A percentile compares a stretch with the other conserved stretches of the same genome.
Evolutionary conservation across 2,888 invertebrate species (phyloP).

Genomic region (Steinernema carpocapsae): DNA sequence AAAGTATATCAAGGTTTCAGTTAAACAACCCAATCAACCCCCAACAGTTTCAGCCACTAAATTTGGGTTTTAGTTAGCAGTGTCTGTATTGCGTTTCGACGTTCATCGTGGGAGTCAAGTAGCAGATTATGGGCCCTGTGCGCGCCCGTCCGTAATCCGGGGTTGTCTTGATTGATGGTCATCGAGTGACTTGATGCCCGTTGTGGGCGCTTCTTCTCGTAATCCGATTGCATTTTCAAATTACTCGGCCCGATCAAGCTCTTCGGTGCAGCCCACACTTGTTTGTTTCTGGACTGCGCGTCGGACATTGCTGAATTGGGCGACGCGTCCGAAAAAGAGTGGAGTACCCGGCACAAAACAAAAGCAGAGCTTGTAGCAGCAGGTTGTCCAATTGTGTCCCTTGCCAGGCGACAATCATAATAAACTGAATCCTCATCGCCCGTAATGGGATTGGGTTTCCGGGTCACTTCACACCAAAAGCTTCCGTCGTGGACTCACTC

Average conservation of each 20-base stretch:
- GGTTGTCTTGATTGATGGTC: conserved; percentile 34
- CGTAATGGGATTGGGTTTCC: conserved; percentile 30
- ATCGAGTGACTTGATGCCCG: conserved; percentile 21
- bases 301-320: no score
- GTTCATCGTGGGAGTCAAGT: conserved; percentile 13
- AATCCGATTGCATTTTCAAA: conserved; percentile 32
- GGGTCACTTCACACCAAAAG: conserved; percentile 30
- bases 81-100: conserved; percentile 14
- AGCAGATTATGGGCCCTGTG: conserved; percentile 34
- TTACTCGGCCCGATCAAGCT: neutral
- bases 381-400: conserved; percentile 7
- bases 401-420: conserved; percentile 3
- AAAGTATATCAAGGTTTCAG: no score
- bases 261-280: neutral
- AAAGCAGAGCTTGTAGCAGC: neutral
- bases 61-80: no score
- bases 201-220: neutral
- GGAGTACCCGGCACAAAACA: no score
- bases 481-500: neutral
- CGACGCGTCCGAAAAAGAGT: no score
- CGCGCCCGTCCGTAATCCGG: conserved; percentile 26
- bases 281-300: no score
- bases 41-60: no score
- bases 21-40: no score
- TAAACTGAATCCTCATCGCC: conserved; percentile 5